Conservation (phyloP, 2,888 invertebrate species). For the Argyresthia albistria region DNA sequence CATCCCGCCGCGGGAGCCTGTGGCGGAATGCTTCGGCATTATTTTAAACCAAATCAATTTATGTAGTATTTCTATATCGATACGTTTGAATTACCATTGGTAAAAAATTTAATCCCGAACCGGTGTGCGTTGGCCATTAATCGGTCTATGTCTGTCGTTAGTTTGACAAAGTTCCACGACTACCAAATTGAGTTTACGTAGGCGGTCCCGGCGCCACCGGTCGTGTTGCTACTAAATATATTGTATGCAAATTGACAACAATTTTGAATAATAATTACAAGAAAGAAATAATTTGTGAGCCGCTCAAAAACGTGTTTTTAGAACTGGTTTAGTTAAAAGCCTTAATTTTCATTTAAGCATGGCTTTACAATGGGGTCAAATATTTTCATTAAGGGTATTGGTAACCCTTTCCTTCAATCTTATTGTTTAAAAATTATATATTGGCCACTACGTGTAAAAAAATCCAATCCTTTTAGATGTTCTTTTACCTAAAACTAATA, state of each 20-base stretch:
- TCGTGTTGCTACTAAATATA: slow-evolving; percentile 32
- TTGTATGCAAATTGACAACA: slow-evolving; percentile 58
- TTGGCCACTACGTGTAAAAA: too few relatives aligned
- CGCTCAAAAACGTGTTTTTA: slow-evolving; percentile 30
- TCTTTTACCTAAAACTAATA: too few relatives aligned
- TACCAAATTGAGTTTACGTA: slow-evolving; percentile 21
- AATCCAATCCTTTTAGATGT: too few relatives aligned
- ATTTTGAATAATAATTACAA: slow-evolving; percentile 56
- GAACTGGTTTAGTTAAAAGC: slow-evolving; percentile 24
- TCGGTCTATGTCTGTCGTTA: not conserved
- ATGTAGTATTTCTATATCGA: too few relatives aligned
- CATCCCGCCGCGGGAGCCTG: too few relatives aligned
- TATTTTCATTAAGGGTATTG: not conserved
- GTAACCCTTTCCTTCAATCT: too few relatives aligned
- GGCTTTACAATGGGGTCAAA: not conserved
- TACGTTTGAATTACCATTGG: too few relatives aligned
- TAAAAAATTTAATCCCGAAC: too few relatives aligned
- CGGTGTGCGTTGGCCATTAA: not conserved
- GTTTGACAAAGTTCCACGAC: slow-evolving; percentile 14
- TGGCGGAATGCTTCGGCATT: too few relatives aligned
- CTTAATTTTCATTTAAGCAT: not conserved
- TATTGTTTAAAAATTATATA: too few relatives aligned
- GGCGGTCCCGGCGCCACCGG: slow-evolving; percentile 44
- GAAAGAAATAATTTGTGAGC: slow-evolving; percentile 24
- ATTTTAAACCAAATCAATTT: too few relatives aligned